A percentile compares a stretch with the other conserved stretches of the same genome.
Conservation (phyloP, 2,113 vertebrate genomes). For the Pseudopipra pipra region DNA sequence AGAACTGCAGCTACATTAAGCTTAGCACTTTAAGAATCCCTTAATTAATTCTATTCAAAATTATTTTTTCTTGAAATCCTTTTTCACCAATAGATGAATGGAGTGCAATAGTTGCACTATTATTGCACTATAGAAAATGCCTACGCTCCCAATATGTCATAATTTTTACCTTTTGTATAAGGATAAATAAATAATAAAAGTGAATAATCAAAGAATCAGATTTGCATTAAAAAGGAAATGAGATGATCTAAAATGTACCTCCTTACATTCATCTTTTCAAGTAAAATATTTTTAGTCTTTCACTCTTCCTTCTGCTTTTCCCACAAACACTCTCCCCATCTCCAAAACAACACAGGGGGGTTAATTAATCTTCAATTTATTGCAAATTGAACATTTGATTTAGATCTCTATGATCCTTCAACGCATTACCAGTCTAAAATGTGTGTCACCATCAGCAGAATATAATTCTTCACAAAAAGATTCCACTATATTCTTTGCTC, state of each 20-base stretch:
- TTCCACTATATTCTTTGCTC: not conserved
- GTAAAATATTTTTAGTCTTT: not conserved
- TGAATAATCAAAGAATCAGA: constrained; percentile 11
- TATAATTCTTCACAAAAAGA: not conserved
- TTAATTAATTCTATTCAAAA: constrained; percentile 18
- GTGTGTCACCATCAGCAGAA: constrained; percentile 4
- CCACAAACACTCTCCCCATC: not conserved
- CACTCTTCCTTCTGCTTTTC: not conserved
- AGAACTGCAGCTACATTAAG: not conserved
- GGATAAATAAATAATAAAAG: constrained; percentile 9
- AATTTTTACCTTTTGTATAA: not conserved
- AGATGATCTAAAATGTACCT: not conserved
- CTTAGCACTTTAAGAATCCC: not conserved
- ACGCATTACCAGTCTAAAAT: not conserved
- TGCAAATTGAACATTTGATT: not conserved
- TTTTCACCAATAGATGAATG: not conserved
- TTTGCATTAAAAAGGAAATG: constrained; percentile 34
- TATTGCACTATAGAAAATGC: not conserved
- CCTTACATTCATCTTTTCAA: not conserved
- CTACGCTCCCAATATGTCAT: not conserved
- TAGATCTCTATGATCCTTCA: not conserved
- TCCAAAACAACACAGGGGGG: not conserved
- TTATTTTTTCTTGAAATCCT: not conserved
- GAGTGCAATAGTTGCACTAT: not conserved
- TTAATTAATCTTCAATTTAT: not conserved